phyloP scores from a whole-genome alignment of 2,113 vertebrate species.

The Scophthalmus maximus region DNA sequence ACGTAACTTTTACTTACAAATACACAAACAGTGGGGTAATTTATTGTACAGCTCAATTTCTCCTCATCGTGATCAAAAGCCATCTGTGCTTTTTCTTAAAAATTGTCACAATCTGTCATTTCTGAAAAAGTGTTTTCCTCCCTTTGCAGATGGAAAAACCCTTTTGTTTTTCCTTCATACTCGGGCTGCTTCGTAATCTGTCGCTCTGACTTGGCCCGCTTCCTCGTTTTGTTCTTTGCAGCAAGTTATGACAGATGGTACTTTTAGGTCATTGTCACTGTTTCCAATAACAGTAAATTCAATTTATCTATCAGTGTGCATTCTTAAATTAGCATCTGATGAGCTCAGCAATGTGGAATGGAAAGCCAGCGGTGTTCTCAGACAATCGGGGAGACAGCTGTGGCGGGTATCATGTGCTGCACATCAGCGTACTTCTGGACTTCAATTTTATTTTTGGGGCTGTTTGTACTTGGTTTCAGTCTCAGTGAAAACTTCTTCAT shows the following conservation, averaged over 20 bases:
- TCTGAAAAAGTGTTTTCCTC: constrained; percentile 27
- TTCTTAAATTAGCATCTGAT: constrained; percentile 29
- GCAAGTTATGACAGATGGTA: constrained; percentile 48
- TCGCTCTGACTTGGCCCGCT: constrained; percentile 25
- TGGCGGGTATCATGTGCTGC: not conserved
- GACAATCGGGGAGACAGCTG: not conserved
- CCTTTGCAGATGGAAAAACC: constrained; percentile 46
- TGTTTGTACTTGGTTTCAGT: not conserved
- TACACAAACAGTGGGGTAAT: constrained; percentile 13
- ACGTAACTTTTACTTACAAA: not conserved
- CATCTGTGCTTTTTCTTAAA: constrained; percentile 29
- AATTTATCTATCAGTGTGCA: constrained; percentile 18
- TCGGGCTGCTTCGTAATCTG: constrained; percentile 53
- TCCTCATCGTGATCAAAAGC: constrained; percentile 24
- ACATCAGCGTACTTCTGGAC: constrained; percentile 4
- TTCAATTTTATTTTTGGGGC: not conserved
- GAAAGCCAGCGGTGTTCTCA: not conserved
- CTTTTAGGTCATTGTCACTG: constrained; percentile 47
- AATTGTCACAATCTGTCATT: constrained; percentile 47
- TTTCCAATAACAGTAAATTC: constrained; percentile 50
- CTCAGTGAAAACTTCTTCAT: not conserved
- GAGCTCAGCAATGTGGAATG: not conserved
- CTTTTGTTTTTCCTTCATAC: constrained; percentile 56
- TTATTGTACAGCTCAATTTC: constrained; percentile 8
- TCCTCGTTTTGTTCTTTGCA: constrained; percentile 48